These are phyloP conservation scores for Esox lucius DNA, from an alignment of 2,797 vertebrate genomes.

Conservation along the genomic window DNA sequence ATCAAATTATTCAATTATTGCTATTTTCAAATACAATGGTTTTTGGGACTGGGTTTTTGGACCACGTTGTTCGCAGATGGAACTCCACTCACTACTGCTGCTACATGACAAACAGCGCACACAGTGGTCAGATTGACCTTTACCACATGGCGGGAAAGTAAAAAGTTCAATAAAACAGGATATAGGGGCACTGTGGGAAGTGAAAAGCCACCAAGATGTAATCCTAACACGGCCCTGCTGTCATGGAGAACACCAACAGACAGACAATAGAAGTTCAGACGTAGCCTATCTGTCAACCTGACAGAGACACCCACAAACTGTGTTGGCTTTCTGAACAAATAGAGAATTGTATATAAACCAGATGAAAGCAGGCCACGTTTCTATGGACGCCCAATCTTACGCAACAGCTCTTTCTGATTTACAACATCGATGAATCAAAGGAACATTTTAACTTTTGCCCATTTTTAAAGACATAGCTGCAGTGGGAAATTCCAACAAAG, in stretches of 20 bases:
- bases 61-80: too few relatives aligned
- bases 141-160: background rate
- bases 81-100: background rate
- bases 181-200: background rate
- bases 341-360: background rate
- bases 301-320: background rate
- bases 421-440: background rate
- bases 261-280: background rate
- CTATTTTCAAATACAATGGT: too few relatives aligned
- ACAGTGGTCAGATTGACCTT: slow-evolving; percentile 2
- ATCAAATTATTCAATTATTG: too few relatives aligned
- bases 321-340: background rate
- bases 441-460: background rate
- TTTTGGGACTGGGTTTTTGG: too few relatives aligned
- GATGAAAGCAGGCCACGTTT: background rate
- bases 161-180: background rate
- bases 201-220: background rate
- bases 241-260: background rate
- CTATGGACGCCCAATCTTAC: background rate
- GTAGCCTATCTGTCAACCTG: background rate
- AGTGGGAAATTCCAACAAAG: too few relatives aligned
- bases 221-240: background rate
- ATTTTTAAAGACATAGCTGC: too few relatives aligned
- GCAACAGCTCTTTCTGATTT: background rate
- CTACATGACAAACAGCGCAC: background rate